Evolutionary conservation across 2,797 vertebrate genomes (phyloP).

Genomic region (Heliangelus exortis): DNA sequence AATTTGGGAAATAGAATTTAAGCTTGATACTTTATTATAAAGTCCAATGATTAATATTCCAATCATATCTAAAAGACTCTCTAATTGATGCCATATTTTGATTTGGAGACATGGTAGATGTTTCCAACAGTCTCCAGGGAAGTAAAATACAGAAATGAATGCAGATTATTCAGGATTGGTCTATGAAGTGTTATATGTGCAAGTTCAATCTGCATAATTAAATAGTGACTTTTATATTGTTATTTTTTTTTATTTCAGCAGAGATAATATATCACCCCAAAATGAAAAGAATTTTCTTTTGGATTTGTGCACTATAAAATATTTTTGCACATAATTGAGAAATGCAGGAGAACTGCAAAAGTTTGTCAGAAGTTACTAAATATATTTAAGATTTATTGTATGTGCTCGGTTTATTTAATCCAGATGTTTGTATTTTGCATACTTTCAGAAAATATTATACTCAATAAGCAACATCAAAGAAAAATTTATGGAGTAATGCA

Average conservation of each 20-base stretch:
- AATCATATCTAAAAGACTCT: not conserved
- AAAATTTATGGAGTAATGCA: slow-evolving; percentile 42
- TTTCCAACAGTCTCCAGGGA: slow-evolving; percentile 37
- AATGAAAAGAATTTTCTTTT: not conserved
- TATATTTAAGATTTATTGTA: not conserved
- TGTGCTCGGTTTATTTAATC: slow-evolving; percentile 49
- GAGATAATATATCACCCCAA: not conserved
- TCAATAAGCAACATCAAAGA: slow-evolving; percentile 56
- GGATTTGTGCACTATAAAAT: not conserved
- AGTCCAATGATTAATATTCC: slow-evolving; percentile 35
- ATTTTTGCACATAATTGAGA: not conserved
- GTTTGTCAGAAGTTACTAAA: slow-evolving; percentile 30
- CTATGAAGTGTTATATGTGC: slow-evolving; percentile 18
- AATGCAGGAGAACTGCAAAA: not conserved
- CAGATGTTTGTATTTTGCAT: slow-evolving; percentile 61
- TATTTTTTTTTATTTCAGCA: slow-evolving; percentile 6
- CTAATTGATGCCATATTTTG: slow-evolving; percentile 53
- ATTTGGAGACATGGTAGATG: slow-evolving; percentile 4
- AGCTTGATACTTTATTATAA: not conserved
- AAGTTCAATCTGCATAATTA: slow-evolving; percentile 30
- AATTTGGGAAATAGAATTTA: slow-evolving; percentile 2
- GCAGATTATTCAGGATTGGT: slow-evolving; percentile 11
- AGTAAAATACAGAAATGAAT: slow-evolving; percentile 6
- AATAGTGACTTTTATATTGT: not conserved
- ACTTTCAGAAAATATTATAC: slow-evolving; percentile 19